A percentile compares a stretch with the other conserved stretches of the same genome.
Conservation (phyloP, 1,140 invertebrate species). For the Diploscapter pachys region DNA sequence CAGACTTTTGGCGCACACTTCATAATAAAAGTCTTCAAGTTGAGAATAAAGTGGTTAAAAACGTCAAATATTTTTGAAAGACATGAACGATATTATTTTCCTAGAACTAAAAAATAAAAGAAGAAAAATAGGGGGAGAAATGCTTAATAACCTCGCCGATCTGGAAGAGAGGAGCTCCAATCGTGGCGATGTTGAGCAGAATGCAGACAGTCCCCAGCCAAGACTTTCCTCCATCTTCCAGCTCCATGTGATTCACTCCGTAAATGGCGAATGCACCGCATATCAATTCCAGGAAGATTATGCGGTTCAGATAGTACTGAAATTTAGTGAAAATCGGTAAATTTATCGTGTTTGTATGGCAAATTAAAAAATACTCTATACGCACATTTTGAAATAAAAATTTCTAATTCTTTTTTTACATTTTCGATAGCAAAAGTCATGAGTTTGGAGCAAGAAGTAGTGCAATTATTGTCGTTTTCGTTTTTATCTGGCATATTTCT, state of each 20-base stretch:
- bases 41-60: too few relatives aligned
- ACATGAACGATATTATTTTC: too few relatives aligned
- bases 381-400: too few relatives aligned
- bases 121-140: constrained; percentile 6
- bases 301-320: constrained; percentile 42
- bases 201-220: constrained; percentile 52
- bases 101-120: too few relatives aligned
- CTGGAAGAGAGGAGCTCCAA: constrained; percentile 43
- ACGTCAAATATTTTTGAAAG: too few relatives aligned
- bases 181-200: constrained; percentile 50
- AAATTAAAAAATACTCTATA: too few relatives aligned
- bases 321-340: constrained; percentile 5
- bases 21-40: too few relatives aligned
- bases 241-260: constrained; percentile 25
- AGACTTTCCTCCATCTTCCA: constrained; percentile 11
- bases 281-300: constrained; percentile 30
- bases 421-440: too few relatives aligned
- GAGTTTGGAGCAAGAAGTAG: too few relatives aligned
- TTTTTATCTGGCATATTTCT: background rate
- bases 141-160: constrained; percentile 37
- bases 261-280: constrained; percentile 36
- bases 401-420: too few relatives aligned
- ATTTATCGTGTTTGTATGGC: background rate
- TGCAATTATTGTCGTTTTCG: too few relatives aligned
- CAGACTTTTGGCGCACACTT: too few relatives aligned